Percentiles rank a stretch among this genome's conserved stretches.
phyloP scores from a whole-genome alignment of 1,140 invertebrate species.

The Platorchestia sp. region DNA sequence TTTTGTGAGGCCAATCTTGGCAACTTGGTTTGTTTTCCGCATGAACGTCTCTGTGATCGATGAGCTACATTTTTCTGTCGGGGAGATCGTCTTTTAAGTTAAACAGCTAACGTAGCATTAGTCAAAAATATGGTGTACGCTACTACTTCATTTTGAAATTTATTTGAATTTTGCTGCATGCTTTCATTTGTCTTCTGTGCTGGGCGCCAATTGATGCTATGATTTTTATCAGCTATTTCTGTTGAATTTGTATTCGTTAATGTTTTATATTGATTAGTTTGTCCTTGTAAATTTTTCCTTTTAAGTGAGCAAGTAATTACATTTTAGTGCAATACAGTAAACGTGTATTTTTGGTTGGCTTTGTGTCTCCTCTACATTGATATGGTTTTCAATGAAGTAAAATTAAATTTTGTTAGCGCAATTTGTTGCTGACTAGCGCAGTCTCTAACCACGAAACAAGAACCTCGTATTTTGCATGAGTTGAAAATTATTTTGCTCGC shows the following conservation, averaged over 20 bases:
- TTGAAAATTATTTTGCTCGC: neutral
- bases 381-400: neutral
- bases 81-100: neutral
- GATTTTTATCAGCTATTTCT: neutral
- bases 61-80: neutral
- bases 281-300: neutral
- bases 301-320: neutral
- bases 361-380: too few relatives aligned
- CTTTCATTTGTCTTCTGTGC: neutral
- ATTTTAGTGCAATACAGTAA: neutral
- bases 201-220: neutral
- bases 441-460: neutral
- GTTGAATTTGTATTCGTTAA: neutral
- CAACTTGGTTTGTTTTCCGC: neutral
- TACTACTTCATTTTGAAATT: neutral
- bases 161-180: neutral
- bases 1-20: neutral
- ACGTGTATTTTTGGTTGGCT: neutral
- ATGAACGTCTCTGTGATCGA: neutral
- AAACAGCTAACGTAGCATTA: neutral
- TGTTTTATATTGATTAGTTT: neutral
- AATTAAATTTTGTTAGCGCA: neutral
- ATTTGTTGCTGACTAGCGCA: neutral
- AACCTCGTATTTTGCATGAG: neutral
- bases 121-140: neutral